A percentile compares a stretch with the other conserved stretches of the same genome.
Conservation (phyloP, 1,140 invertebrate genomes). For the Prorops nasuta region DNA sequence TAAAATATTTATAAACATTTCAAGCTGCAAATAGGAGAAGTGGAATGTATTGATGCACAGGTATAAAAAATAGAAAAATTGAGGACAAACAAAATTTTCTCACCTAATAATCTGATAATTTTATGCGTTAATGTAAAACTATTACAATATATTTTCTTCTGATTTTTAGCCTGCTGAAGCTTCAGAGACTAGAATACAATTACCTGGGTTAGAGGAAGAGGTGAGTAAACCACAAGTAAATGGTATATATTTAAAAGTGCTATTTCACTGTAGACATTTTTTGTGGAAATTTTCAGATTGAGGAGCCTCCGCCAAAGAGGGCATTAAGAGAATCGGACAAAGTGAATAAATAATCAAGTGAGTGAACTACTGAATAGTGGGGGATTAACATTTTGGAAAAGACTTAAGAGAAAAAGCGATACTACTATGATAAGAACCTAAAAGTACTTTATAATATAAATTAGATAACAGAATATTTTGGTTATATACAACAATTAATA, state of each 20-base stretch:
- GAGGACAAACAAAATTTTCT: not conserved
- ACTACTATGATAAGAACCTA: constrained; percentile 28
- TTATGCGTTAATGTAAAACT: no score
- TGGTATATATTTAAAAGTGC: constrained; percentile 6
- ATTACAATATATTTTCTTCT: no score
- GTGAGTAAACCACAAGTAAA: constrained; percentile 28
- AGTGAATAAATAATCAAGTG: constrained; percentile 51
- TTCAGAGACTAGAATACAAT: constrained; percentile 72
- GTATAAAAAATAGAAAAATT: constrained; percentile 48
- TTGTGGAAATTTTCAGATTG: constrained; percentile 46
- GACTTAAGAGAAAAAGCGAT: constrained; percentile 31
- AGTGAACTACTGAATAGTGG: constrained; percentile 21
- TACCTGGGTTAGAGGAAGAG: constrained; percentile 70
- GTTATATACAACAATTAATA: constrained; percentile 52
- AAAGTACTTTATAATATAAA: constrained; percentile 48
- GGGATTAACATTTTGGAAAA: constrained; percentile 22
- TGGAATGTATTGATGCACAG: constrained; percentile 66
- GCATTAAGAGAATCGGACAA: constrained; percentile 52
- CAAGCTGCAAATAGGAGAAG: constrained; percentile 63
- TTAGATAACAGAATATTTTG: constrained; percentile 55
- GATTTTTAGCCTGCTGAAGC: constrained; percentile 72
- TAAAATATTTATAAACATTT: constrained; percentile 40
- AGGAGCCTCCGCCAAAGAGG: constrained; percentile 54
- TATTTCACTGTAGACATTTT: no score
- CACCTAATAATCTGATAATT: no score